These are phyloP conservation scores for Sterrhoptilus dennistouni DNA, from an alignment of 2,113 vertebrate genomes.

Conservation along the genomic window DNA sequence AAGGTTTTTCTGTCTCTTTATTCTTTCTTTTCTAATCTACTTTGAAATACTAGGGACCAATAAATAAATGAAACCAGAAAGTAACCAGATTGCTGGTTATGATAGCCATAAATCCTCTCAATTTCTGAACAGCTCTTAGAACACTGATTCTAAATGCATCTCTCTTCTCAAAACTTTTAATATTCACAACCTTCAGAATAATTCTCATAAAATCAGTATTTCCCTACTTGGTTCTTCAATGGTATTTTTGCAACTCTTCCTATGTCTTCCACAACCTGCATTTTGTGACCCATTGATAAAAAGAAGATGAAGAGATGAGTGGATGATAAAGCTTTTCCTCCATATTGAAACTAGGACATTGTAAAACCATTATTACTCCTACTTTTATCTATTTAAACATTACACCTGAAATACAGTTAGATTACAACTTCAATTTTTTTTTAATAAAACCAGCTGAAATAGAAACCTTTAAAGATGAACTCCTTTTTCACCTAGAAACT, in stretches of 20 bases:
- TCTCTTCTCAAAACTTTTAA: neutral
- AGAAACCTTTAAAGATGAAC: neutral
- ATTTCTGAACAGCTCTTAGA: neutral
- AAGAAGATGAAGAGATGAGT: neutral
- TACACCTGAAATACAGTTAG: neutral
- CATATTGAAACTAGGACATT: neutral
- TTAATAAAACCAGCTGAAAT: neutral
- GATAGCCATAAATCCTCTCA: neutral
- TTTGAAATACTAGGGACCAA: neutral
- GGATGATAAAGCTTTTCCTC: neutral
- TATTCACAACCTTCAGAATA: neutral
- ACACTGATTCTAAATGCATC: neutral
- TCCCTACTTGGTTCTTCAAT: neutral
- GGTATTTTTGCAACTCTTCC: neutral
- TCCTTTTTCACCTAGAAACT: neutral
- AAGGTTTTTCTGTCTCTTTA: neutral
- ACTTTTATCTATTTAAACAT: neutral
- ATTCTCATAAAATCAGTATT: neutral
- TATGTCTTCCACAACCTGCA: neutral
- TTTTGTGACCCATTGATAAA: accelerated
- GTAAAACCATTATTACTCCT: neutral
- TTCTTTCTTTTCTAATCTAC: neutral
- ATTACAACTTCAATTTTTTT: neutral
- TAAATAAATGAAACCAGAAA: neutral
- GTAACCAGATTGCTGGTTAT: neutral